Base-by-base conservation (phyloP, 2,797 vertebrate genomes). In the Triplophysa yarkandensis region DNA sequence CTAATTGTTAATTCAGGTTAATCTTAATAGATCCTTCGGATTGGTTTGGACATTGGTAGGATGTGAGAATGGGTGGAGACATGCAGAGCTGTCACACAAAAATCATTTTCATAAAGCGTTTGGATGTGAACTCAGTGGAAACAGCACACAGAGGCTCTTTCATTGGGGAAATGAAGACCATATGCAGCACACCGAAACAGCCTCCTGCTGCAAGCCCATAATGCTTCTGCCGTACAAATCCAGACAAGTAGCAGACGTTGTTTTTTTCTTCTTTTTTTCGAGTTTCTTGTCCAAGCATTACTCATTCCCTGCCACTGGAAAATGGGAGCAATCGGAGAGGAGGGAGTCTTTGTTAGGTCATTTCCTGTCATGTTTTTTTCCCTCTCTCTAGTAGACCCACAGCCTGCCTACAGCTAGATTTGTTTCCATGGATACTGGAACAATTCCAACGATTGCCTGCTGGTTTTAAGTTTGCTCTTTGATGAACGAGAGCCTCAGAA, bases 281-380 rank as follows among this genome's bases (percentile, higher is more conserved):
- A 83, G 80, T 79, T 81, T 73, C 69, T 48, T 55, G 85, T 85
- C 89, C 82, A 83, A 82, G 70, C 77, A 84, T 92, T 91, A 91
- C 89, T 91, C 90, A 91, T 80, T 87, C 83, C 82, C 85, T 87
- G 81, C 80, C 84, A 85, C 87, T 92, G 92, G 92, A 93, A 93
- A 93, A 90, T 90, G 84, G 88, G 88, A 88, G 88, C 89, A 90
- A 90, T 88, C 83, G 79, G 77, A 87, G 87, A 88, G 85, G 87
- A 81, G 80, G 83, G 86, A 83, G 87, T 86, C 89, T 90, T 90
- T 86, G 86, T 92, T 91, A 92, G 88, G 90, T 92, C 87, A 93
- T 93, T 93, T 93, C 92, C 91, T 92, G 88, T 86, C 77, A n/a
- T n/a, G 68, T 69, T 85, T 80, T 81, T 79, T 39, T 63, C 52